Evolutionary conservation across 1,140 invertebrate genomes (phyloP), one percentile per base, ranked within the genome.

Genomic region (Caerostris darwini): DNA sequence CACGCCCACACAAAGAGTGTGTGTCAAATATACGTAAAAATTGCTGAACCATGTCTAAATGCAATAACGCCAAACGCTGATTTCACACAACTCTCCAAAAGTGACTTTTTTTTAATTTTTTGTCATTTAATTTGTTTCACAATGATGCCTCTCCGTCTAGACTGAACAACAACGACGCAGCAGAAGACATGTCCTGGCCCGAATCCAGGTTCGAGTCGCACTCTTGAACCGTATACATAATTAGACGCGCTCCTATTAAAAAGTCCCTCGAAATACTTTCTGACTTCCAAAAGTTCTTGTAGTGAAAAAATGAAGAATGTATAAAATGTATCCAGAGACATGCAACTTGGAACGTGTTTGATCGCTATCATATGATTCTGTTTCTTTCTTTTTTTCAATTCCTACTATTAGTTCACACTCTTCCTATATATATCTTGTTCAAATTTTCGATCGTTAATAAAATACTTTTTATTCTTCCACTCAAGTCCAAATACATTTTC

Each of bases 121-220:
- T 5, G 19, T 8, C 12, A 10, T 77, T 77, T 77, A 77, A 77
- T 77, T 77, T 77, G 71, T 53, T 53, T 77, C 34, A 14, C 71
- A 50, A 14, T 34, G 34, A 50, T 77, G 71, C 71, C 71, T 34
- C 71, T 34, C 14, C 34, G 71, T 77, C 71, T 77, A 77, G 71
- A 77, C 71, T 77, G 71, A 34, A 77, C 71, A 77, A 77, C 71
- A 77, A 77, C 71, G 71, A 77, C 71, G 71, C 71, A 77, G 71
- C 34, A 77, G 71, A 77, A 50, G 71, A 77, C 34, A 8, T 12
- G 34, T 77, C 71, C 71, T 77, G 71, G 71, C 71, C 3, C 71
- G 10, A 34, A 7, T 34, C 71, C 71, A 77, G 71, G 8, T 50
- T 34, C 71, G 2, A 77, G 19, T 50, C 71, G 53, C 71, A 77